Percentiles rank a stretch among this genome's conserved stretches.
These are phyloP conservation scores for Holothuria glaberrima DNA, from an alignment of 35 echinoderm and acorn worm species.

Conservation along the genomic window DNA sequence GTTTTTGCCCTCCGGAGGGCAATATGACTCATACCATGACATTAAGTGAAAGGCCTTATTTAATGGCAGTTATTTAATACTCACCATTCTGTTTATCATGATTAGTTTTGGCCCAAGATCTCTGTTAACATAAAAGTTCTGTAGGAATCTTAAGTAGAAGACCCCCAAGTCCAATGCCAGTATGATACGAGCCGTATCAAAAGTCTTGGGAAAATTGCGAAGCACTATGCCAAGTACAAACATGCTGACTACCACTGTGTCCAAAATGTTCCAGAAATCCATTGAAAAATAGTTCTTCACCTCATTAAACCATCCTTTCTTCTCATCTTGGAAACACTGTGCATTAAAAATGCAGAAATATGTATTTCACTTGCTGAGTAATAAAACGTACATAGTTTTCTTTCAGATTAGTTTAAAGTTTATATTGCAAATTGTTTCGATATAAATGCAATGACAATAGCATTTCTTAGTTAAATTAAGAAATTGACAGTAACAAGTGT, in stretches of 20 bases:
- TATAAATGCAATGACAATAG: too few species aligned
- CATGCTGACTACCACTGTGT: constrained; percentile 35
- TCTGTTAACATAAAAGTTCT: constrained; percentile 69
- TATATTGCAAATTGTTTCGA: too few species aligned
- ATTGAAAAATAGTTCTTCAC: background rate
- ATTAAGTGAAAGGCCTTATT: too few species aligned
- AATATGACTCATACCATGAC: too few species aligned
- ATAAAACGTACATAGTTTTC: too few species aligned
- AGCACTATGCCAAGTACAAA: constrained; percentile 58
- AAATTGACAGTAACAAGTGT: too few species aligned
- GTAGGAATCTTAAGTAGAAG: constrained; percentile 74
- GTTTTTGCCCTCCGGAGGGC: too few species aligned
- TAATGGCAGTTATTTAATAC: too few species aligned
- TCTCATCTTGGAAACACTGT: background rate
- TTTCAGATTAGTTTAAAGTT: too few species aligned
- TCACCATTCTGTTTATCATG: constrained; percentile 91
- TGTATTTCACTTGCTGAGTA: too few species aligned
- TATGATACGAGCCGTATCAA: constrained; percentile 61
- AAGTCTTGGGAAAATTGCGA: constrained; percentile 8
- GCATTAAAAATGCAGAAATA: too few species aligned
- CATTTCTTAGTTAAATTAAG: too few species aligned
- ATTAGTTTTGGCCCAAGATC: constrained; percentile 85
- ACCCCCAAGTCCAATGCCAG: constrained; percentile 66
- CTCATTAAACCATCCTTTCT: constrained; percentile 48
- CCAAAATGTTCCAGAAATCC: constrained; percentile 77